A percentile compares a stretch with the other conserved stretches of the same genome.
Conservation (phyloP, 2,888 invertebrate species). For the Zelleria hepariella region DNA sequence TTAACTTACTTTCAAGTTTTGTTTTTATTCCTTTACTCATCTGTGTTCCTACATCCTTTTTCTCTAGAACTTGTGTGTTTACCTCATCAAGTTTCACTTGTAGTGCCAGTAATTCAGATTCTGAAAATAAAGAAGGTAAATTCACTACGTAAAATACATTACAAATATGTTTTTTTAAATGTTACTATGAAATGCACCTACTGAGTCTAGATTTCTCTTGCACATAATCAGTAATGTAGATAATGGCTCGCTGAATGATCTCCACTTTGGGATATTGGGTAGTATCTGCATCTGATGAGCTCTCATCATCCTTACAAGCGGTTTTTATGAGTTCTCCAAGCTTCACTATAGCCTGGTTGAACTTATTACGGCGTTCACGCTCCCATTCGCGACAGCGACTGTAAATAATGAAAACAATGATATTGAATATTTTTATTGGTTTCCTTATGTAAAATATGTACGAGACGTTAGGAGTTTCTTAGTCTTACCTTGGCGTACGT, state of each 20-base stretch:
- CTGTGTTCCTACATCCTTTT: constrained; percentile 53
- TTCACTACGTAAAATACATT: not conserved
- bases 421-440: too few relatives aligned
- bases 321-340: constrained; percentile 50
- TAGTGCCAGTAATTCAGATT: constrained; percentile 54
- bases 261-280: constrained; percentile 58
- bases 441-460: too few relatives aligned
- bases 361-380: constrained; percentile 76
- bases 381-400: constrained; percentile 80
- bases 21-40: constrained; percentile 36
- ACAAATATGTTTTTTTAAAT: too few relatives aligned
- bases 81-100: constrained; percentile 46
- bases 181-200: constrained; percentile 39
- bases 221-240: constrained; percentile 40
- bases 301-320: constrained; percentile 33
- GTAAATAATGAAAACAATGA: too few relatives aligned
- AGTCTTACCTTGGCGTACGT: constrained; percentile 39
- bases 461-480: not conserved
- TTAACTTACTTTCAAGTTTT: constrained; percentile 42
- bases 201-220: constrained; percentile 54
- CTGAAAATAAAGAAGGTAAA: constrained; percentile 25
- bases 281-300: constrained; percentile 35
- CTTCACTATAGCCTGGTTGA: constrained; percentile 66
- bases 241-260: constrained; percentile 55
- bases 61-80: constrained; percentile 20